These are phyloP conservation scores for Lophura nycthemera DNA, from an alignment of 2,113 vertebrate genomes.

Conservation along the genomic window DNA sequence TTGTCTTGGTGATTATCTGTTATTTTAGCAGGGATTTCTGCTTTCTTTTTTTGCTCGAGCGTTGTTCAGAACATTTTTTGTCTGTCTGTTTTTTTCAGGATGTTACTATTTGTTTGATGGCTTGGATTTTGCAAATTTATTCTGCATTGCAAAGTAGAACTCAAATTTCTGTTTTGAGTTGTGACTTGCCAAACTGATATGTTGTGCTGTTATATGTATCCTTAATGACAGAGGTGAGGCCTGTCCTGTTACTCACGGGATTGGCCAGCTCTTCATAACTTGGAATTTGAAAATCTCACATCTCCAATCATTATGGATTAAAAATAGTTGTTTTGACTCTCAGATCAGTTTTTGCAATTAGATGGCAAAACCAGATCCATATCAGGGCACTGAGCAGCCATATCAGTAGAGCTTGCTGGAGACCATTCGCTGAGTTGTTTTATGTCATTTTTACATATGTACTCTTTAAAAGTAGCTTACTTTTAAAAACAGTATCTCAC, in stretches of 20 bases:
- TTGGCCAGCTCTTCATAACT: background rate
- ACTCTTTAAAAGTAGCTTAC: background rate
- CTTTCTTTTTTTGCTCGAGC: background rate
- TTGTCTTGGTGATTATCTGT: background rate
- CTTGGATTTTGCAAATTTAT: background rate
- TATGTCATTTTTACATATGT: background rate
- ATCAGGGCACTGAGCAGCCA: background rate
- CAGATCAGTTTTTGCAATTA: background rate
- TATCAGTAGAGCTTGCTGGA: background rate
- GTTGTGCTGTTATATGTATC: background rate
- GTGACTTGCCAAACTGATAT: background rate
- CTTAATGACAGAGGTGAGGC: background rate
- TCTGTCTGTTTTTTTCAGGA: background rate
- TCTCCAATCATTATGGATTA: background rate
- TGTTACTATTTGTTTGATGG: background rate
- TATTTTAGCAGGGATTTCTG: background rate
- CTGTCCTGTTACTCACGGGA: accelerated
- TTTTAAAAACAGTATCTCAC: background rate
- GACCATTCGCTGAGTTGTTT: background rate
- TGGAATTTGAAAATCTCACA: background rate
- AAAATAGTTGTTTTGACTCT: background rate
- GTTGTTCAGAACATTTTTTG: background rate
- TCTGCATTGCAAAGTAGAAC: background rate
- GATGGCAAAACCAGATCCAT: background rate
- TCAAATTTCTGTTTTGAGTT: background rate